A percentile compares a stretch with the other conserved stretches of the same genome.
phyloP scores from a whole-genome alignment of 2,888 invertebrate genomes.

The Agrotis ipsilon region DNA sequence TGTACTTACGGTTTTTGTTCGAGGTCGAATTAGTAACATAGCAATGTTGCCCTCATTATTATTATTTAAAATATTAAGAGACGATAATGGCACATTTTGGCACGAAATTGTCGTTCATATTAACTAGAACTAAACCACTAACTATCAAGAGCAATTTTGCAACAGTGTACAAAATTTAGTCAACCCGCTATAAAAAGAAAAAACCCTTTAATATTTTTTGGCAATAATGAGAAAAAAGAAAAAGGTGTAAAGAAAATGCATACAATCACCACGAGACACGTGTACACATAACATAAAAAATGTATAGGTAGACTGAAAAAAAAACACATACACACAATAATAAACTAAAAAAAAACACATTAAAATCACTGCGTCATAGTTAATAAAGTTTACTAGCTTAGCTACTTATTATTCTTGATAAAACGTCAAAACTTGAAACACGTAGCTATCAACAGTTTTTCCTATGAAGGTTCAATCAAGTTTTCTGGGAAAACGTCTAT shows the following conservation, averaged over 20 bases:
- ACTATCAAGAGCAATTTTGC: not conserved
- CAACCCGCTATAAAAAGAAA: too few relatives aligned
- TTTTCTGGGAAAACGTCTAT: slow-evolving; percentile 61
- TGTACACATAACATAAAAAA: too few relatives aligned
- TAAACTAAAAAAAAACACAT: not conserved
- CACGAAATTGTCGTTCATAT: not conserved
- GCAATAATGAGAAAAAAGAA: not conserved
- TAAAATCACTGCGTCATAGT: not conserved
- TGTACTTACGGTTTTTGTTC: slow-evolving; percentile 7
- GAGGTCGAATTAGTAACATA: not conserved
- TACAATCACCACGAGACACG: too few relatives aligned
- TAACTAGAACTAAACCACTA: not conserved
- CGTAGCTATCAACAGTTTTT: slow-evolving; percentile 40
- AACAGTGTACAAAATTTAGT: too few relatives aligned
- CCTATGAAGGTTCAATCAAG: slow-evolving; percentile 43
- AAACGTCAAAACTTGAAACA: slow-evolving; percentile 52
- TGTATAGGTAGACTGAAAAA: too few relatives aligned
- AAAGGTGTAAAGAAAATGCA: too few relatives aligned
- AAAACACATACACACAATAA: too few relatives aligned
- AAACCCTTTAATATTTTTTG: not conserved
- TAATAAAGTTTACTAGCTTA: slow-evolving; percentile 32
- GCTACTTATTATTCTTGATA: slow-evolving; percentile 32
- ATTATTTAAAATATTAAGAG: not conserved
- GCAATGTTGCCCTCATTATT: not conserved
- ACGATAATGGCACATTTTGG: not conserved